Evolutionary conservation across 1,140 invertebrate genomes (phyloP).

Genomic region (honey bee (Apis mellifera)): Amel_HAv3.1 CM009935.2:1785501-1786000

Average conservation of each 20-base stretch:
- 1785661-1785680: slow-evolving; percentile 90
- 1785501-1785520: neutral
- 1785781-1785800: slow-evolving; percentile 90
- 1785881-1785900: neutral
- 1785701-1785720: slow-evolving; percentile 74
- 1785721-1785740: slow-evolving; percentile 80
- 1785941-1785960: too few species aligned
- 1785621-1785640: slow-evolving; percentile 93
- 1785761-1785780: slow-evolving; percentile 87
- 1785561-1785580: slow-evolving; percentile 83
- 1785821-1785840: slow-evolving; percentile 89
- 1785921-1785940: too few species aligned
- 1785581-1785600: slow-evolving; percentile 88
- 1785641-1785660: slow-evolving; percentile 91
- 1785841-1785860: slow-evolving; percentile 64
- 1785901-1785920: too few species aligned
- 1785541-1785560: slow-evolving; percentile 71
- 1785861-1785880: neutral
- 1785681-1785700: slow-evolving; percentile 77
- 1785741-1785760: slow-evolving; percentile 87
- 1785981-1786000: too few species aligned
- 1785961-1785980: too few species aligned
- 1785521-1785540: slow-evolving; percentile 60
- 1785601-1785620: slow-evolving; percentile 91
- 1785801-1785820: slow-evolving; percentile 87